Percentiles rank a stretch among this genome's conserved stretches.
phyloP scores from a whole-genome alignment of 2,888 invertebrate species.

The Poecilobothrus nobilitatus region DNA sequence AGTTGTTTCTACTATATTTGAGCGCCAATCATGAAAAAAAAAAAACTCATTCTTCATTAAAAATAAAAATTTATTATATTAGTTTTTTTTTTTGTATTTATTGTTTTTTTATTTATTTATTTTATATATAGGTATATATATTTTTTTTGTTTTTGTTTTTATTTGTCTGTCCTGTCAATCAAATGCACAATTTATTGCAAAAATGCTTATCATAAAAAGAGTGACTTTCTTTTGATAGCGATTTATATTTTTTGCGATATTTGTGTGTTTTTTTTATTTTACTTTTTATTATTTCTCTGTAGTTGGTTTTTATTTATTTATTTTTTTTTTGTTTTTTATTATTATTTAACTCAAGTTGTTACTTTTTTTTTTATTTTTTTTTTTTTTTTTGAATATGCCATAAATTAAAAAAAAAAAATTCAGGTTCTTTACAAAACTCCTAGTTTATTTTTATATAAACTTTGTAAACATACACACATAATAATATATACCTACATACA shows the following conservation, averaged over 20 bases:
- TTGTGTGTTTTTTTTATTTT: not conserved
- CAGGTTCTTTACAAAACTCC: not conserved
- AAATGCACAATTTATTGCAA: slow-evolving; percentile 6
- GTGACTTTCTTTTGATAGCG: slow-evolving; percentile 6
- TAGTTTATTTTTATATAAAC: not conserved
- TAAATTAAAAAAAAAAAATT: not conserved
- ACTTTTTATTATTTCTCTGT: not conserved
- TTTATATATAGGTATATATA: no score
- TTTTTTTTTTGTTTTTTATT: no score
- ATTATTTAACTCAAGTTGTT: no score
- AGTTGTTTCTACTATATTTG: not conserved
- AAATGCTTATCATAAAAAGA: slow-evolving; percentile 1
- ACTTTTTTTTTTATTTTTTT: no score
- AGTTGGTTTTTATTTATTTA: no score
- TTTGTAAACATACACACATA: not conserved
- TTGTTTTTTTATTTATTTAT: not conserved
- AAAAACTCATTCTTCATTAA: not conserved
- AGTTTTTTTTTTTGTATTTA: not conserved
- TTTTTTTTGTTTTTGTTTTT: not conserved
- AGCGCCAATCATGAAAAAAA: not conserved
- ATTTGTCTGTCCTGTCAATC: slow-evolving; percentile 3
- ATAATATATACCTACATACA: not conserved
- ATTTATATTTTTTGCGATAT: not conserved
- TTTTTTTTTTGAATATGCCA: not conserved
- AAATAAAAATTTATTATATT: slow-evolving; percentile 1